Conservation (phyloP, 1,140 invertebrate species). For the Hestina assimilis region DNA sequence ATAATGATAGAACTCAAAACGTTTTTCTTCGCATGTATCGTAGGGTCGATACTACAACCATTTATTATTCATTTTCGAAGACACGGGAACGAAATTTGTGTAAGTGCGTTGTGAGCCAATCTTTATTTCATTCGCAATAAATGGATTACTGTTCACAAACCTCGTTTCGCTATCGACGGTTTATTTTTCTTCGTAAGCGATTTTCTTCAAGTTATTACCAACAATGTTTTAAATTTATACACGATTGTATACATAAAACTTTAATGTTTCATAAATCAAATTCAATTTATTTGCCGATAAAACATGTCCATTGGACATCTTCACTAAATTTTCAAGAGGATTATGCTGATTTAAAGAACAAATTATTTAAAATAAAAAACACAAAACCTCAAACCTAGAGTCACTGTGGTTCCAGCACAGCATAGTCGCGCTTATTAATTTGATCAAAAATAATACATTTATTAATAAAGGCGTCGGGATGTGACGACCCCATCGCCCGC, state of each 20-base stretch:
- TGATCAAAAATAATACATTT: too few species aligned
- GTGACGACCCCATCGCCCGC: too few species aligned
- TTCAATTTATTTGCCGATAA: too few species aligned
- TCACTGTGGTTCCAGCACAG: too few species aligned
- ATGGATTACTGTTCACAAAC: conserved; percentile 67
- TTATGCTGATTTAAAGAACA: too few species aligned
- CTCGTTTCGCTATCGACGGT: conserved; percentile 52
- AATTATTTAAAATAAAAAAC: too few species aligned
- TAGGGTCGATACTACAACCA: conserved; percentile 38
- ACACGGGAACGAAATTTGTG: conserved; percentile 72
- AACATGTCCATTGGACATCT: too few species aligned
- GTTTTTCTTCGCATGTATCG: conserved; percentile 15
- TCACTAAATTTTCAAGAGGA: too few species aligned
- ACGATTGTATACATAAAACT: neutral
- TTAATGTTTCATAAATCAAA: neutral
- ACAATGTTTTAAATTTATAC: neutral
- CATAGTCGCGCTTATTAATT: too few species aligned
- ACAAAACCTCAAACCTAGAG: too few species aligned
- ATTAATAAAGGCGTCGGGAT: too few species aligned
- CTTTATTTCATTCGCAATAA: conserved; percentile 73
- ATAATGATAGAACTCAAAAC: conserved; percentile 7
- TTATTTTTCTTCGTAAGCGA: conserved; percentile 46
- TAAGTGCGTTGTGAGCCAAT: conserved; percentile 74
- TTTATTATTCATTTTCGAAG: conserved; percentile 73
- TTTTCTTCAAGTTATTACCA: conserved; percentile 38